phyloP scores from a whole-genome alignment of 2,113 vertebrate genomes.

The Butorides virescens region DNA sequence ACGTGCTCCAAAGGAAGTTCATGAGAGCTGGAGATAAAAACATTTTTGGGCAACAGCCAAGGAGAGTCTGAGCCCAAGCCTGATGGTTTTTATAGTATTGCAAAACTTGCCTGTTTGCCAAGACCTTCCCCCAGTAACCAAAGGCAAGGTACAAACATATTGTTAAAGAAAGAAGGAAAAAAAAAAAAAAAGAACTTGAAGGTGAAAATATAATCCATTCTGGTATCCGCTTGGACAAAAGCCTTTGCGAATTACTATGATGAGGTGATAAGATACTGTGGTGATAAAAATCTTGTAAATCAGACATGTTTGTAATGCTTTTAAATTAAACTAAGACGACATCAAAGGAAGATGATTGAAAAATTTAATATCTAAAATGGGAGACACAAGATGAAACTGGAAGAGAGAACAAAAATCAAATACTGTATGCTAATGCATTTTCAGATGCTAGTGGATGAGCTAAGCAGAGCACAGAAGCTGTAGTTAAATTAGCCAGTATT shows the following conservation, averaged over 20 bases:
- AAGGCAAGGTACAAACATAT: neutral
- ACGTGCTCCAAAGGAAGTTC: neutral
- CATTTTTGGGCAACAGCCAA: conserved; percentile 4
- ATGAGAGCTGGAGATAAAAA: conserved; percentile 35
- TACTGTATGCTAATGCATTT: neutral
- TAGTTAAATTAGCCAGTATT: neutral
- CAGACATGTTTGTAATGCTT: neutral
- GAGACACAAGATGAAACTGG: neutral
- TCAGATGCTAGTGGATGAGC: neutral
- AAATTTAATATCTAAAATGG: neutral
- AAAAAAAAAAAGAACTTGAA: neutral
- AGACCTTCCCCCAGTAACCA: neutral
- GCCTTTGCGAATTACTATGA: neutral
- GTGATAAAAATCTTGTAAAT: conserved; percentile 20
- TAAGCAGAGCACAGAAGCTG: neutral
- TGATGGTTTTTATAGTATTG: neutral
- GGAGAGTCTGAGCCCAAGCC: neutral
- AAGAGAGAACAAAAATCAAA: neutral
- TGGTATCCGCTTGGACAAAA: neutral
- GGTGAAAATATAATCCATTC: neutral
- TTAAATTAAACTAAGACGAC: conserved; percentile 5
- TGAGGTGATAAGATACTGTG: neutral
- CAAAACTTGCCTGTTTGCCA: neutral
- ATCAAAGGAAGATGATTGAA: neutral
- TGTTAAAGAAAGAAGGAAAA: neutral